Base-by-base conservation (phyloP, 2,113 vertebrate species). In the Telmatochromis brachygnathus region DNA sequence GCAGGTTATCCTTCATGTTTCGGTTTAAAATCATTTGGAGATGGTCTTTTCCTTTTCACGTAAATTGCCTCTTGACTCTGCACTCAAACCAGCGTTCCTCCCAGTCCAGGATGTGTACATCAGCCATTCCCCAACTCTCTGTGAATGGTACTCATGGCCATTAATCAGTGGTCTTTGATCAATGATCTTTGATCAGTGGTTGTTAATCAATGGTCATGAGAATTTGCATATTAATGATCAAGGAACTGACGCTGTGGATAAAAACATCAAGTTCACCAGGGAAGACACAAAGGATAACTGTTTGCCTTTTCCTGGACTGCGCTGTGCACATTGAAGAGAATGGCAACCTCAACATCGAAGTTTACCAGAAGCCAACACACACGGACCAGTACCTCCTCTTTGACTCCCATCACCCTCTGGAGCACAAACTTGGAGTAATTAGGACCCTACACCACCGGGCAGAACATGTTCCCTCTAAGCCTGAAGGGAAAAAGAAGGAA, bases 351-450 rank as follows among this genome's bases (percentile, higher is more conserved):
- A 47, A 47, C 42, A 7, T 7, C 1, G 6, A 45, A 15, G 42
- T 14, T 45, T 45, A 45, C 12, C 42, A 0, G 42, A 45, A 14
- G 12, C 12, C 3, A 0, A 42, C 3, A 42, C 2, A 45, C 12
- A 45, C 2, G 3, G 39, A 42, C 39, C 39, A 42, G 39, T 42
- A 42, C 39, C 39, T 42, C 12, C 12, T 42, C 0, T 14, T 42
- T 42, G 3, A 45, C 42, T 45, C 42, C 39, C 5, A 42, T 13
- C 39, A 13, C 39, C 39, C 39, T 13, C 39, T 42, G 12, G 12
- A 13, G 0, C 39, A 42, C 12, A 42, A 13, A 42, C 39, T 12
- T 39, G 37, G 1, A 0, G 39, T 42, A 13, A 42, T 42, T 3
- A 42, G 39, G 39, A 42, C 39, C 39, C 11, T 42, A 42, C 11